phyloP scores from a whole-genome alignment of 2,797 vertebrate genomes.

The Pachyuromys duprasi region DNA sequence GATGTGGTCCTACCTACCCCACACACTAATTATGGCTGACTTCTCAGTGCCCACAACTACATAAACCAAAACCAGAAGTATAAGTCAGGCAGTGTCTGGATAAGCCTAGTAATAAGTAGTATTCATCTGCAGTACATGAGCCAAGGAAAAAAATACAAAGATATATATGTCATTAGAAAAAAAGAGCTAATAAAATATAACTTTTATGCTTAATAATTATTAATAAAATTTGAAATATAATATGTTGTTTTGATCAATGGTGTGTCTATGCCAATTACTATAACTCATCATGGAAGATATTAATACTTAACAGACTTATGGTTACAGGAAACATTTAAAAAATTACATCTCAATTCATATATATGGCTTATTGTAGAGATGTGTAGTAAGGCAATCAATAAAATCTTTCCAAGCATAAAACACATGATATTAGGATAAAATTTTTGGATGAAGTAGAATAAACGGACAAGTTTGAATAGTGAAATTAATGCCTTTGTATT shows the following conservation, averaged over 20 bases:
- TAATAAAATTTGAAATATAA: conserved; percentile 61
- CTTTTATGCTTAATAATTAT: conserved; percentile 51
- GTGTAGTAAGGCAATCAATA: conserved; percentile 40
- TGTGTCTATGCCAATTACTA: conserved; percentile 19
- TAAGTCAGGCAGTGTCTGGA: neutral
- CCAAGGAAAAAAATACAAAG: conserved; percentile 46
- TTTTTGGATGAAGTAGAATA: neutral
- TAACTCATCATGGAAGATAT: conserved; percentile 46
- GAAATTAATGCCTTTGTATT: conserved; percentile 46
- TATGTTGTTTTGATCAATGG: conserved; percentile 61
- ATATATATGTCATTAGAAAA: conserved; percentile 34
- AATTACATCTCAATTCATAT: conserved; percentile 65
- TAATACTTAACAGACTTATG: conserved; percentile 41
- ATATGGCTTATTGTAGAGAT: conserved; percentile 53
- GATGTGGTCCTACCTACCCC: neutral
- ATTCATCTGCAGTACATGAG: neutral
- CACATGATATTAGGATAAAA: conserved; percentile 13
- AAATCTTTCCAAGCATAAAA: conserved; percentile 50
- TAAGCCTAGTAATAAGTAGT: conserved; percentile 17
- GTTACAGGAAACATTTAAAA: conserved; percentile 58
- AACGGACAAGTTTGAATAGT: conserved; percentile 40
- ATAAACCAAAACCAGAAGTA: conserved; percentile 38
- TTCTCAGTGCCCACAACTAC: neutral
- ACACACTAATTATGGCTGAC: neutral
- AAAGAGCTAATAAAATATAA: conserved; percentile 59